Conservation (phyloP, 2,797 vertebrate species). For the Tauraco hartlaubi region DNA sequence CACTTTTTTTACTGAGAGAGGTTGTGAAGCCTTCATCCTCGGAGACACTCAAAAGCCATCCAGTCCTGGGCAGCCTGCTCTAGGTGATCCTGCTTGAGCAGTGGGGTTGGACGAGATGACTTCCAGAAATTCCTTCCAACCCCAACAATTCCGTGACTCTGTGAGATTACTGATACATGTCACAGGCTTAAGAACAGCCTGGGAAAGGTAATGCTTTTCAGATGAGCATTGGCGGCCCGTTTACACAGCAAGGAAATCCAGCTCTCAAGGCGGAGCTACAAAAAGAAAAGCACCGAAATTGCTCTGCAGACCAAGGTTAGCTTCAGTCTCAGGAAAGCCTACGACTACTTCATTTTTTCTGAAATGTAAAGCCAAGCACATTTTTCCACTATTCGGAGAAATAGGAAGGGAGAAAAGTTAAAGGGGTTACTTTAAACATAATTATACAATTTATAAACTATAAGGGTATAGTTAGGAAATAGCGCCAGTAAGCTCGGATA, state of each 20-base stretch:
- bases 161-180: not conserved
- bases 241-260: not conserved
- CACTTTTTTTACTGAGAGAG: not conserved
- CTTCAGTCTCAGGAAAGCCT: not conserved
- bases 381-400: not conserved
- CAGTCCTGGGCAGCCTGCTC: not conserved
- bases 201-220: not conserved
- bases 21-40: not conserved
- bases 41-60: not conserved
- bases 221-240: not conserved
- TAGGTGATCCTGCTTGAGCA: not conserved
- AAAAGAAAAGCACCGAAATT: not conserved
- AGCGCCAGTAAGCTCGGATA: fast-evolving
- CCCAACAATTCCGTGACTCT: not conserved
- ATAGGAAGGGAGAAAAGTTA: not conserved
- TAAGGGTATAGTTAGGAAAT: not conserved
- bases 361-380: not conserved
- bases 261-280: not conserved
- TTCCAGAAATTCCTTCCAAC: not conserved
- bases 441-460: not conserved
- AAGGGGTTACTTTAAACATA: not conserved
- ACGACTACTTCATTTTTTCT: not conserved
- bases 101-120: not conserved
- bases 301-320: not conserved
- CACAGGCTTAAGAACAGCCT: not conserved